Evolutionary conservation across 2,797 vertebrate genomes (phyloP).

Genomic region (Taenioides sp.): DNA sequence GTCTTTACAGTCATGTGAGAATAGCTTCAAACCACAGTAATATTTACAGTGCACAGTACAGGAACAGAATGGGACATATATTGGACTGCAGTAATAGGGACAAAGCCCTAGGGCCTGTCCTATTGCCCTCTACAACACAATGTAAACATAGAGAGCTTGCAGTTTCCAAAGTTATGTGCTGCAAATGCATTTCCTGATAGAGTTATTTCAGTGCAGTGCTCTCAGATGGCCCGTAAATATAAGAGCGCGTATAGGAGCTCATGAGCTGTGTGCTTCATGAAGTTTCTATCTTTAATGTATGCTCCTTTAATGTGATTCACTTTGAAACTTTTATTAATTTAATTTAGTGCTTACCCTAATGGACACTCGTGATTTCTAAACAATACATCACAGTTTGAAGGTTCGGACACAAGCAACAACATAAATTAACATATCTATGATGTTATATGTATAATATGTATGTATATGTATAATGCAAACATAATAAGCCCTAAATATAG

Average conservation of each 20-base stretch:
- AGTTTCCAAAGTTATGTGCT: conserved; percentile 6
- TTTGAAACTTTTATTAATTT: neutral
- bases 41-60: neutral
- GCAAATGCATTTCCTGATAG: neutral
- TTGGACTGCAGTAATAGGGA: conserved; percentile 1
- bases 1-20: neutral
- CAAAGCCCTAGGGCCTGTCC: conserved; percentile 3
- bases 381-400: too few relatives aligned
- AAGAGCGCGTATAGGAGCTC: neutral
- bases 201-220: neutral
- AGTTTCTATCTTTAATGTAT: neutral
- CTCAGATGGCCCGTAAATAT: neutral
- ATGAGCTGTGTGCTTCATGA: neutral
- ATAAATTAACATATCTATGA: neutral
- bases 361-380: neutral
- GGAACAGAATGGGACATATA: conserved; percentile 2
- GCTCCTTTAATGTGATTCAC: neutral
- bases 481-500: neutral
- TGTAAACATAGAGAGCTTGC: conserved; percentile 1
- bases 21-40: neutral
- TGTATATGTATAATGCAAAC: neutral
- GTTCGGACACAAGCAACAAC: neutral
- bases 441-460: too few relatives aligned
- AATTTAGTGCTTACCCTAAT: neutral
- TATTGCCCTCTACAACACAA: conserved; percentile 1